Conservation (phyloP, 2,113 vertebrate species). For the Cyphotilapia sp. region DNA sequence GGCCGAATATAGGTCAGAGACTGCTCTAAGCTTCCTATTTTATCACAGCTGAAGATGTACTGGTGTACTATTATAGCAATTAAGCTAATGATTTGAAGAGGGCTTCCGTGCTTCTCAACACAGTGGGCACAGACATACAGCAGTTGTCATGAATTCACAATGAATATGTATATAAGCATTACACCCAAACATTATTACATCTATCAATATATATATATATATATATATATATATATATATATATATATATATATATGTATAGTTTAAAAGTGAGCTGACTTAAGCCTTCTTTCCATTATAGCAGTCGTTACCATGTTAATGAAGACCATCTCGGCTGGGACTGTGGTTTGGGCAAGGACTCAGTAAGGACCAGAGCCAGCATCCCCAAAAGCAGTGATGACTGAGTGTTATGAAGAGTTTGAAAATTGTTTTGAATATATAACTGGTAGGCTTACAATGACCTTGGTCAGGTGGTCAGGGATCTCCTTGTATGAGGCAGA, state of each 20-base stretch:
- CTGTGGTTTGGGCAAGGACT: neutral
- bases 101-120: neutral
- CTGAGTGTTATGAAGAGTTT: neutral
- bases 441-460: neutral
- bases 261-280: neutral
- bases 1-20: slow-evolving; percentile 46
- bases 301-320: neutral
- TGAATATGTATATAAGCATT: neutral
- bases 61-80: neutral
- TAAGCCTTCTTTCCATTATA: neutral
- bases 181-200: neutral
- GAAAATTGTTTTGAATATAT: neutral
- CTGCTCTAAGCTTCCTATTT: slow-evolving; percentile 13
- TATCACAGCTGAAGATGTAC: neutral
- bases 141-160: neutral
- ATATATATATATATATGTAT: rapidly evolving
- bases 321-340: rapidly evolving
- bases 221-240: rapidly evolving
- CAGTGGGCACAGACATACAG: neutral
- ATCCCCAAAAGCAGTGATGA: neutral
- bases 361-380: neutral
- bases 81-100: neutral
- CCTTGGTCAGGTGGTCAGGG: neutral
- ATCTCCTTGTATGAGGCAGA: neutral
- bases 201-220: neutral